These are phyloP conservation scores for Chelonus formosanus DNA, from an alignment of 2,888 invertebrate genomes.

Conservation along the genomic window DNA sequence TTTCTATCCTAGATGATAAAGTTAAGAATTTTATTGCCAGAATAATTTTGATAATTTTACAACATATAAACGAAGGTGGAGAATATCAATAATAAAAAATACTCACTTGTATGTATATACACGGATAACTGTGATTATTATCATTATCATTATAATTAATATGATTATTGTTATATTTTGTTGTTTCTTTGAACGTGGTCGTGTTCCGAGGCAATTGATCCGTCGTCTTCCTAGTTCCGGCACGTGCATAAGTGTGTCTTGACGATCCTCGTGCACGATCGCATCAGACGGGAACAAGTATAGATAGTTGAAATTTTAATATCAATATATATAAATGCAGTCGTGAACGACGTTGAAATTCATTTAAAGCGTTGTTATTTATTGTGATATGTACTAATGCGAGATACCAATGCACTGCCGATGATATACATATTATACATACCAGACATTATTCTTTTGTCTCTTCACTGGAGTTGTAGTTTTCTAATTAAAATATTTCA, in stretches of 20 bases:
- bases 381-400: conserved; percentile 53
- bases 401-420: conserved; percentile 36
- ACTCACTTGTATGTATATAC: conserved; percentile 36
- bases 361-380: conserved; percentile 44
- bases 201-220: conserved; percentile 39
- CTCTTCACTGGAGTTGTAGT: too few species aligned
- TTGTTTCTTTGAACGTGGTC: conserved; percentile 40
- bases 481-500: too few species aligned
- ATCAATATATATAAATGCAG: conserved; percentile 22
- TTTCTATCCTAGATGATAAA: too few species aligned
- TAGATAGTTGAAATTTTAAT: conserved; percentile 34
- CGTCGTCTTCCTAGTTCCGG: conserved; percentile 27
- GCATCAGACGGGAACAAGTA: conserved; percentile 43
- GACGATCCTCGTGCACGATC: conserved; percentile 25
- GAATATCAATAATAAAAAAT: conserved; percentile 33
- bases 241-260: conserved; percentile 7
- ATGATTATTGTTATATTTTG: conserved; percentile 10
- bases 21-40: too few species aligned
- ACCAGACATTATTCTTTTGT: neutral
- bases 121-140: conserved; percentile 43
- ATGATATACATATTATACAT: conserved; percentile 3
- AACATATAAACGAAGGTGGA: conserved; percentile 17
- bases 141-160: neutral
- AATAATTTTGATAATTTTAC: too few species aligned
- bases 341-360: conserved; percentile 25